These are phyloP conservation scores for Hypotaenidia okinawae DNA, from an alignment of 2,797 vertebrate species.

Conservation along the genomic window DNA sequence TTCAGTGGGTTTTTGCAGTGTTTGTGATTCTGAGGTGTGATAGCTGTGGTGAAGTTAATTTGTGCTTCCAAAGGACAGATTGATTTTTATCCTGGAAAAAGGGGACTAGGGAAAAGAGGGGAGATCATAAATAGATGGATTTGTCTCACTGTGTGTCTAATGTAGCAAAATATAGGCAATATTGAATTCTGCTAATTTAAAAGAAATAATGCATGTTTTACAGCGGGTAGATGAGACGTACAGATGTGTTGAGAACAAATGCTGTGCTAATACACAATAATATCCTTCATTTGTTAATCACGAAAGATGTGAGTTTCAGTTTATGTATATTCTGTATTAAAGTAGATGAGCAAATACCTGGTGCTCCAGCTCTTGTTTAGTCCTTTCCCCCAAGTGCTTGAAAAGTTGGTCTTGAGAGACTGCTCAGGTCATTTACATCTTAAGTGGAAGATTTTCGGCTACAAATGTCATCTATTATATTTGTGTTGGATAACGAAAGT, in stretches of 20 bases:
- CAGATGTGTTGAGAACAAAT: not conserved
- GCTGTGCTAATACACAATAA: not conserved
- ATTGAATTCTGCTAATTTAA: not conserved
- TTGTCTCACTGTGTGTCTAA: rapidly evolving
- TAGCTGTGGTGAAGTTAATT: constrained; percentile 19
- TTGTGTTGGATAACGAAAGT: not conserved
- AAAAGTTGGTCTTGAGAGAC: not conserved
- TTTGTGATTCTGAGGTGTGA: not conserved
- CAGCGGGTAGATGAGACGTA: not conserved
- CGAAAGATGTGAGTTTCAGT: not conserved
- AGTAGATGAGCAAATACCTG: not conserved
- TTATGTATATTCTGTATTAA: not conserved
- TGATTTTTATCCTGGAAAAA: not conserved
- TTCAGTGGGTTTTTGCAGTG: not conserved
- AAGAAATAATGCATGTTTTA: not conserved
- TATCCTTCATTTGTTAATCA: not conserved
- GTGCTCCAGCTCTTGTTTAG: not conserved
- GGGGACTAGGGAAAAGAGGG: not conserved
- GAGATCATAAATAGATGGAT: rapidly evolving
- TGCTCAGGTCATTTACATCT: not conserved
- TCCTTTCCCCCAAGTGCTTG: not conserved
- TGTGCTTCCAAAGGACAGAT: not conserved
- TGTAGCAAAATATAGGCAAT: not conserved
- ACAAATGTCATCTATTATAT: not conserved
- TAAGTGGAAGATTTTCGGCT: not conserved